Evolutionary conservation across 2,888 invertebrate species (phyloP).

Genomic region (Watsonalla cultraria): DNA sequence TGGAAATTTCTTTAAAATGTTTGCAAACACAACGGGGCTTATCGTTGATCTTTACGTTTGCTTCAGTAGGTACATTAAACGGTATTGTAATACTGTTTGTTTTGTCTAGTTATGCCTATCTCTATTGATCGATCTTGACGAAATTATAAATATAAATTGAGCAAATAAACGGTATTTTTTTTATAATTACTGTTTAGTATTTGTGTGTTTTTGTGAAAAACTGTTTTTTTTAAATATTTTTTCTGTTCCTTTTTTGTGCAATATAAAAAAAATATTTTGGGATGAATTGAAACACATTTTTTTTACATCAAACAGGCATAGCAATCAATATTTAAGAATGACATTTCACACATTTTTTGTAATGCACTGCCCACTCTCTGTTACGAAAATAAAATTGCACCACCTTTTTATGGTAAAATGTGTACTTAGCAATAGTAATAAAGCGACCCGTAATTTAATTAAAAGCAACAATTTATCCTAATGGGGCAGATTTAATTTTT

Average conservation of each 20-base stretch:
- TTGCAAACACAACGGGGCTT: conserved; percentile 23
- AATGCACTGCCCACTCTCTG: not conserved
- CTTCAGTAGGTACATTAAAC: conserved; percentile 14
- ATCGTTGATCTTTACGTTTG: conserved; percentile 21
- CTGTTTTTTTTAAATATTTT: too few relatives aligned
- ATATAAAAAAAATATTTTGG: too few relatives aligned
- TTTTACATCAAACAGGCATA: too few relatives aligned
- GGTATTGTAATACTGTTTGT: not conserved
- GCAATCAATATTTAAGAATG: too few relatives aligned
- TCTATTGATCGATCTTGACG: not conserved
- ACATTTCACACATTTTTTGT: not conserved
- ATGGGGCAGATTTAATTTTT: conserved; percentile 25
- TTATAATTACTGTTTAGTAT: too few relatives aligned
- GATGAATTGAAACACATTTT: too few relatives aligned
- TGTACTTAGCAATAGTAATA: conserved; percentile 22
- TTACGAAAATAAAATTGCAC: not conserved
- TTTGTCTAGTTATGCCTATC: not conserved
- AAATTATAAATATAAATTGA: not conserved
- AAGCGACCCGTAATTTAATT: conserved; percentile 16
- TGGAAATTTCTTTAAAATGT: conserved; percentile 26
- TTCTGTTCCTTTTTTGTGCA: too few relatives aligned
- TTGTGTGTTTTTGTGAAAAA: too few relatives aligned
- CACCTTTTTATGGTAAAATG: conserved; percentile 2
- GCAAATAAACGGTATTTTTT: too few relatives aligned
- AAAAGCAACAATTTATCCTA: conserved; percentile 7